These are phyloP conservation scores for Pseudochromis fuscus DNA, from an alignment of 2,797 vertebrate species.

Conservation along the genomic window DNA sequence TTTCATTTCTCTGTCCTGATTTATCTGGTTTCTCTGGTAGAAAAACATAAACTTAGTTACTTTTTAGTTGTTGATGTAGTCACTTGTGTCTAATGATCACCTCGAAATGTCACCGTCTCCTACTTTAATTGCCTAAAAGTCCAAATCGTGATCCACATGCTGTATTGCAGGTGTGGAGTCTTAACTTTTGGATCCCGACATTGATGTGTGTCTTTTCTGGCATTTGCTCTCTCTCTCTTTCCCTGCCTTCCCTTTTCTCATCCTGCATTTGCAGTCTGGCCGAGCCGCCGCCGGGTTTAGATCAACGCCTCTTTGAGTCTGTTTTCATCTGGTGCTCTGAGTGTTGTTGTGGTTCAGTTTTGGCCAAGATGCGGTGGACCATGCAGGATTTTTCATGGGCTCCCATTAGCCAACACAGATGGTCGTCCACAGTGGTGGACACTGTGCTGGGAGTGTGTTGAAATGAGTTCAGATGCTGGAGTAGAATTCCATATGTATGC, in stretches of 20 bases:
- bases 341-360: conserved; percentile 10
- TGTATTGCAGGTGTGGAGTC: conserved; percentile 1
- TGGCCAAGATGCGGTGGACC: conserved; percentile 26
- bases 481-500: background rate
- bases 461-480: conserved; percentile 35
- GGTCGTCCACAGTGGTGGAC: conserved; percentile 30
- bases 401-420: conserved; percentile 52
- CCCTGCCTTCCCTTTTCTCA: background rate
- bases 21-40: background rate
- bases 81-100: conserved; percentile 1
- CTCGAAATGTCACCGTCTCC: conserved; percentile 11
- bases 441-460: conserved; percentile 6
- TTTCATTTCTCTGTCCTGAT: background rate
- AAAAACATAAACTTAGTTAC: background rate
- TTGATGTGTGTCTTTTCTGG: conserved; percentile 9
- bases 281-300: background rate
- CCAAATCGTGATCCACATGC: conserved; percentile 5
- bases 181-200: background rate
- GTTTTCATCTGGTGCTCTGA: conserved; percentile 28
- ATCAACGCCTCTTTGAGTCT: conserved; percentile 1
- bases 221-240: background rate
- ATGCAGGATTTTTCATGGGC: conserved; percentile 28
- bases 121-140: background rate
- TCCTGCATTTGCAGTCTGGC: conserved; percentile 4
- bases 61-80: background rate